phyloP scores from a whole-genome alignment of 2,888 invertebrate species.

The Lymantria dispar region DNA sequence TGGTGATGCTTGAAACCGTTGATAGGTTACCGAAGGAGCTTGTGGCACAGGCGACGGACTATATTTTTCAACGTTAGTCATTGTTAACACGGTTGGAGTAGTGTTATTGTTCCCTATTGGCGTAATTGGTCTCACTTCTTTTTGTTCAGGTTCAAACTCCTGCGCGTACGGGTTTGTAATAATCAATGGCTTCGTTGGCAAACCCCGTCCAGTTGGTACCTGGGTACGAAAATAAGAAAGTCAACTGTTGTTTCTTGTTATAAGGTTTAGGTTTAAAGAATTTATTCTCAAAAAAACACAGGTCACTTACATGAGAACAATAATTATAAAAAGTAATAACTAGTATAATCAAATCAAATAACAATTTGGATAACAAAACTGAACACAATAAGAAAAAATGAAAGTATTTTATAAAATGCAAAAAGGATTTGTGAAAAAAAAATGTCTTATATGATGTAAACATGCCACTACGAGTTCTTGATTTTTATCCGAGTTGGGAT shows the following conservation, averaged over 20 bases:
- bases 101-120: slow-evolving; percentile 21
- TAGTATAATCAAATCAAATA: too few relatives aligned
- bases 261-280: too few relatives aligned
- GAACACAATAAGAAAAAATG: too few relatives aligned
- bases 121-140: slow-evolving; percentile 37
- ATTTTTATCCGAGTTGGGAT: too few relatives aligned
- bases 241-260: neutral
- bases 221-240: slow-evolving; percentile 20
- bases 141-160: slow-evolving; percentile 70
- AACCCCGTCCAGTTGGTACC: slow-evolving; percentile 70
- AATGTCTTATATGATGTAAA: too few relatives aligned
- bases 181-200: slow-evolving; percentile 64
- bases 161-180: slow-evolving; percentile 77
- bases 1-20: slow-evolving; percentile 63
- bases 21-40: slow-evolving; percentile 47
- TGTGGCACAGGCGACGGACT: slow-evolving; percentile 53
- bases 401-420: too few relatives aligned
- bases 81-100: slow-evolving; percentile 18
- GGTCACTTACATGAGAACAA: too few relatives aligned
- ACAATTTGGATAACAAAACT: too few relatives aligned
- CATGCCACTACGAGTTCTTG: too few relatives aligned
- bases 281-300: too few relatives aligned
- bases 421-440: too few relatives aligned
- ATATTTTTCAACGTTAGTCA: slow-evolving; percentile 34
- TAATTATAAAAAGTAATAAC: too few relatives aligned